Conservation (phyloP, 1,140 invertebrate species). For the Aphis craccivora region DNA sequence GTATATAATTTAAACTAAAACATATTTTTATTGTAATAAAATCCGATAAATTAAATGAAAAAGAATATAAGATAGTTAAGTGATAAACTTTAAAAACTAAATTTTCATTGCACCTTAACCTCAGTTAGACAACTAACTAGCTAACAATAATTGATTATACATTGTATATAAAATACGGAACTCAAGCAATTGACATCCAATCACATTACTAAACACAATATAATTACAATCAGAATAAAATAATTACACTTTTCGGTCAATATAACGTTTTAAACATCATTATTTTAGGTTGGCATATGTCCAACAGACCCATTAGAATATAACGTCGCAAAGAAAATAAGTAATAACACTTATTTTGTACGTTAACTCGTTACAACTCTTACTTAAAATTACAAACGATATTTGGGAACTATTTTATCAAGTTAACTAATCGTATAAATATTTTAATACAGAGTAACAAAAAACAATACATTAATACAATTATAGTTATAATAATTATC, state of each 20-base stretch:
- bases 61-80: too few species aligned
- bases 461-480: neutral
- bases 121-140: neutral
- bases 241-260: neutral
- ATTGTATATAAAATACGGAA: neutral
- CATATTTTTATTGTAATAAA: too few species aligned
- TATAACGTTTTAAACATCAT: neutral
- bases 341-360: constrained; percentile 18
- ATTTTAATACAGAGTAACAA: neutral
- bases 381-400: neutral
- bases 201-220: neutral
- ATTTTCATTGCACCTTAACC: neutral
- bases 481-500: too few species aligned
- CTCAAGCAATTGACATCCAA: neutral
- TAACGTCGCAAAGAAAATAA: neutral
- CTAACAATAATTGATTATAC: neutral
- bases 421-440: neutral
- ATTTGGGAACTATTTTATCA: neutral
- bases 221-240: too few species aligned
- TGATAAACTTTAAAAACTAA: too few species aligned
- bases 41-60: too few species aligned
- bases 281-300: neutral
- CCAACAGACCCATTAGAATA: neutral
- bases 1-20: too few species aligned
- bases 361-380: neutral